phyloP scores from a whole-genome alignment of 2,888 invertebrate genomes.

The Timandra comae region DNA sequence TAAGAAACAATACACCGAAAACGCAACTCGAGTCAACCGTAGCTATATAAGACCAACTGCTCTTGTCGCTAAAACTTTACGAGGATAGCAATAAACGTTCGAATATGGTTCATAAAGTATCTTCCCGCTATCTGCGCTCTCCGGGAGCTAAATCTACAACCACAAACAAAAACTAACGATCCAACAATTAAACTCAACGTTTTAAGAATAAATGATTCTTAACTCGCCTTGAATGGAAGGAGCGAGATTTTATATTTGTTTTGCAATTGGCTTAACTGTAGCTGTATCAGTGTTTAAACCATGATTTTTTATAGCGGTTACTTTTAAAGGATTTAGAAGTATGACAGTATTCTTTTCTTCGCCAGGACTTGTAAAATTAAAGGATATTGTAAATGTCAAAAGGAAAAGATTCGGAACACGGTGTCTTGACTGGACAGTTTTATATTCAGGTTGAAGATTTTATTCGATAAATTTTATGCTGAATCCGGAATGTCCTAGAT shows the following conservation, averaged over 20 bases:
- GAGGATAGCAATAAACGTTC: conserved; percentile 23
- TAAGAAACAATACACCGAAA: background rate
- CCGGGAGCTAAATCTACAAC: conserved; percentile 9
- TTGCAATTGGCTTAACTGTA: background rate
- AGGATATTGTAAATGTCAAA: no score
- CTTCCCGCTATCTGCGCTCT: conserved; percentile 15
- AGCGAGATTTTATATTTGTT: conserved; percentile 10
- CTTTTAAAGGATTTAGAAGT: no score
- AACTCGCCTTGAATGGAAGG: conserved; percentile 11
- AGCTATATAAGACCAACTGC: no score
- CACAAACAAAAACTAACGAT: conserved; percentile 8
- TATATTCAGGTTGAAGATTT: no score
- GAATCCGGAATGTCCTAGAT: no score
- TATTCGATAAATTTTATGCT: no score
- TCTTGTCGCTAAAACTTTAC: conserved; percentile 23
- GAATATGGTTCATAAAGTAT: conserved; percentile 26
- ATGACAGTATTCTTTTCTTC: no score
- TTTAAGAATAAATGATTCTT: conserved; percentile 21
- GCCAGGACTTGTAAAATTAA: no score
- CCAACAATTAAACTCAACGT: conserved; percentile 7
- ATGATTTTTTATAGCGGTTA: no score
- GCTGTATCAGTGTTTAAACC: no score
- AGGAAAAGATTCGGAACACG: no score
- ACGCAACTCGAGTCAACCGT: background rate
- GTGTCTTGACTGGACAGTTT: no score